Conservation (phyloP, 2,888 invertebrate genomes). For the Leuctra nigra region DNA sequence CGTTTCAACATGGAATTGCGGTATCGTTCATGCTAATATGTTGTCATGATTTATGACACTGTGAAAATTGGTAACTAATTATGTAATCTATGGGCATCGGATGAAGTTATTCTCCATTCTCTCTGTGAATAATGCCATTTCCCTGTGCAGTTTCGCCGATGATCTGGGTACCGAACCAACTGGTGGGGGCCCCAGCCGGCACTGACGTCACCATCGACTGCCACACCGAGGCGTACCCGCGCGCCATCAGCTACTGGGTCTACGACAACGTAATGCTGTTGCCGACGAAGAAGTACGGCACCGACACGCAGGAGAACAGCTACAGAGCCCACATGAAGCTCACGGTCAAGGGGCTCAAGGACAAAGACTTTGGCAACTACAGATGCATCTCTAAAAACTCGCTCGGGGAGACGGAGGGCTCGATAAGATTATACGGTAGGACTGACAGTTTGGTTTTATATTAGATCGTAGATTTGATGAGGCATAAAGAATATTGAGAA, state of each 20-base stretch:
- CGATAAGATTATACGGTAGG: slow-evolving; percentile 85
- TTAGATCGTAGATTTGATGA: slow-evolving; percentile 1
- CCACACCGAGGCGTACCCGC: slow-evolving; percentile 86
- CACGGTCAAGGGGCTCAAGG: slow-evolving; percentile 75
- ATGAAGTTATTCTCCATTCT: too few relatives aligned
- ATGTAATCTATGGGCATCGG: too few relatives aligned
- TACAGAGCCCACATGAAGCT: slow-evolving; percentile 87
- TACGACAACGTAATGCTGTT: slow-evolving; percentile 85
- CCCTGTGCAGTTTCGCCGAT: slow-evolving; percentile 81
- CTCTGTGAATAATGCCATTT: slow-evolving; percentile 12
- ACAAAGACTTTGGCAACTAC: slow-evolving; percentile 84
- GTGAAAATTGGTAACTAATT: too few relatives aligned
- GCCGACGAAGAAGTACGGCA: slow-evolving; percentile 81
- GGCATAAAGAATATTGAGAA: too few relatives aligned
- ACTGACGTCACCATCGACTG: slow-evolving; percentile 90
- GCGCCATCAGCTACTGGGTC: slow-evolving; percentile 90
- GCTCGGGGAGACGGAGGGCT: slow-evolving; percentile 87
- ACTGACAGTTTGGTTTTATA: not conserved
- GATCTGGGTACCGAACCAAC: slow-evolving; percentile 92
- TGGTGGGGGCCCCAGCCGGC: slow-evolving; percentile 84
- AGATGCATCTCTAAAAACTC: slow-evolving; percentile 91
- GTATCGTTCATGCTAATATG: too few relatives aligned
- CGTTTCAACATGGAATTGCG: too few relatives aligned
- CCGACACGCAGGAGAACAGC: slow-evolving; percentile 75
- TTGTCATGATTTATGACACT: too few relatives aligned